Base-by-base conservation (phyloP, 2,797 vertebrate species). In the Tiaroga cobitis region DNA sequence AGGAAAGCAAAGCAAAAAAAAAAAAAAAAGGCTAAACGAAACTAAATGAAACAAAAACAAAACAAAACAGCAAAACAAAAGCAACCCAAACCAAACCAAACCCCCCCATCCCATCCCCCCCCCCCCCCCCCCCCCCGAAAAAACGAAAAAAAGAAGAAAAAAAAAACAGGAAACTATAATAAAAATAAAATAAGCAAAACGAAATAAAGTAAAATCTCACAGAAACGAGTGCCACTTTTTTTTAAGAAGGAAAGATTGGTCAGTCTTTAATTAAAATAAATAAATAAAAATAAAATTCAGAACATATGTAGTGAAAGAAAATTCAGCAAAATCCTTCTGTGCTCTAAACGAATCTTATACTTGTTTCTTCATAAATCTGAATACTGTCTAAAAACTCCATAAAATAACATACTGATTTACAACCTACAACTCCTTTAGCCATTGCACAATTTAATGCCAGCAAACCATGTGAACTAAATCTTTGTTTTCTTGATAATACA, bases 331-430 rank as follows among this genome's bases (percentile, higher is more conserved):
- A 32, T 29, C 41, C 15, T 41, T 46, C 4, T 26, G n/a, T 73
- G 2, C 34, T 9, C 19, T 18, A 21, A 70, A 26, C 39, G 1
- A 6, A 51, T 3, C 9, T 32, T 32, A 32, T 21, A 32, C 46
- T 21, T 21, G 2, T 24, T n/a, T 21, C 21, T 2, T 37, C 18
- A 24, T 46, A 65, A 80, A 43, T 67, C 18, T 46, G 1, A 19
- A 26, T 26, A 41, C 8, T 59, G 18, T 65, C 32, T 19, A 56
- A 59, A 13, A 82, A 21, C 18, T 24, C 21, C 13, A 69, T 59
- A 59, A 82, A 81, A 41, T 6, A 72, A 82, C 9, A 39, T 37
- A 18, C 51, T 78, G 18, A 79, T 46, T 81, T 74, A 85, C 51
- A 83, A 34, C 72, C 51, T 39, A 61, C 24, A 75, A 4, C 59